These are phyloP conservation scores for Tetropium fuscum DNA, from an alignment of 2,888 invertebrate genomes.

Conservation along the genomic window DNA sequence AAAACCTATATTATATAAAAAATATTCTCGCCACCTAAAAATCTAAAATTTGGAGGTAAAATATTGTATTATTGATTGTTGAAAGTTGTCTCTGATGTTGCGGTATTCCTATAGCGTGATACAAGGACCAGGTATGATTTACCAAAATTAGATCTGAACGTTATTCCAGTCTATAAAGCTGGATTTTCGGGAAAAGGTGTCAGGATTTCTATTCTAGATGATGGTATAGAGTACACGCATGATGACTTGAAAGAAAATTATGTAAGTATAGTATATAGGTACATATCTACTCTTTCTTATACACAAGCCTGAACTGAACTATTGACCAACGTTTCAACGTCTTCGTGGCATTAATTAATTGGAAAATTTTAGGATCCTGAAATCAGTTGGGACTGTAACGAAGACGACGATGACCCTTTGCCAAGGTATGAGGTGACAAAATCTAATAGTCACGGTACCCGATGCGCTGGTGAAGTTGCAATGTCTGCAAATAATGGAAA, in stretches of 20 bases:
- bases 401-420: constrained; percentile 80
- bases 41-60: no score
- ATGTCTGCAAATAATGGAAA: constrained; percentile 90
- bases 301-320: no score
- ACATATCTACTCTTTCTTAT: no score
- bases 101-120: constrained; percentile 78
- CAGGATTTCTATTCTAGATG: constrained; percentile 86
- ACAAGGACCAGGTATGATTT: constrained; percentile 71
- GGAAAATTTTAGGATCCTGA: constrained; percentile 75
- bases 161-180: constrained; percentile 83
- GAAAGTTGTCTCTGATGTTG: no score
- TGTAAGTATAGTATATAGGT: constrained; percentile 77
- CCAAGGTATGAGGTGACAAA: constrained; percentile 74
- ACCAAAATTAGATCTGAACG: constrained; percentile 85
- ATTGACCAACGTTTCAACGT: no score
- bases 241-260: constrained; percentile 83
- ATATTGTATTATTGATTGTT: no score
- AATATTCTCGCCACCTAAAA: no score
- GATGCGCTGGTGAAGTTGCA: constrained; percentile 91
- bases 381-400: constrained; percentile 89
- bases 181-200: constrained; percentile 85
- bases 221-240: constrained; percentile 88
- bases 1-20: no score
- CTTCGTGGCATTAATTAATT: no score
- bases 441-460: constrained; percentile 88